A percentile compares a stretch with the other conserved stretches of the same genome.
Conservation (phyloP, 2,113 vertebrate species). For the Pristiophorus japonicus region DNA sequence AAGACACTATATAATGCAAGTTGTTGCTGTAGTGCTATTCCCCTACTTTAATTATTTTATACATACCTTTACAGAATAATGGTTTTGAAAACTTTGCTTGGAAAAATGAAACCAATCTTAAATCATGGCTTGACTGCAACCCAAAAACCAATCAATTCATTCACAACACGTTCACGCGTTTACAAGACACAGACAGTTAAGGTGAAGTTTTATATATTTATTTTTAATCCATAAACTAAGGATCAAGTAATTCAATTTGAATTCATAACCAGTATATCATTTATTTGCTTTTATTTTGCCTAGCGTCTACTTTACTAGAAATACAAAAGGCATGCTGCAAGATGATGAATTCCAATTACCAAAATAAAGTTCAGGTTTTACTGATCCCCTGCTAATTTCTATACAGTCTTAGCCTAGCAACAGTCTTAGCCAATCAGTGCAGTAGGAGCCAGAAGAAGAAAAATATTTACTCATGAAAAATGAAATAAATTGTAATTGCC, state of each 20-base stretch:
- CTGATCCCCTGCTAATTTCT: neutral
- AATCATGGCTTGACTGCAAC: neutral
- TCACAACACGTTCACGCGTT: neutral
- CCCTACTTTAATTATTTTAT: neutral
- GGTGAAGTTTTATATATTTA: neutral
- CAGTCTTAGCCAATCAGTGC: neutral
- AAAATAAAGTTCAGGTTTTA: conserved; percentile 19
- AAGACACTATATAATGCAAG: neutral
- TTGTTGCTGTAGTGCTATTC: neutral
- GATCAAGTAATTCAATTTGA: conserved; percentile 5
- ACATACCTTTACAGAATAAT: neutral
- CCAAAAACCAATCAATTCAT: neutral
- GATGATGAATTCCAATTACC: neutral
- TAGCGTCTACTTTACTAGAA: neutral
- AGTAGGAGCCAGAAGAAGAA: neutral
- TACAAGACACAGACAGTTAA: neutral
- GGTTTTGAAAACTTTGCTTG: neutral
- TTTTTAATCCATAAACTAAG: neutral
- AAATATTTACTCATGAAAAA: neutral
- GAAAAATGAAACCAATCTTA: neutral
- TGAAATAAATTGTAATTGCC: neutral
- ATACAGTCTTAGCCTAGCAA: neutral
- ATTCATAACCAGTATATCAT: neutral
- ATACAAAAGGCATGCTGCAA: neutral
- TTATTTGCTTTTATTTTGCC: neutral